These are phyloP conservation scores for Synergus japonicus DNA, from an alignment of 2,888 invertebrate species.

Conservation along the genomic window DNA sequence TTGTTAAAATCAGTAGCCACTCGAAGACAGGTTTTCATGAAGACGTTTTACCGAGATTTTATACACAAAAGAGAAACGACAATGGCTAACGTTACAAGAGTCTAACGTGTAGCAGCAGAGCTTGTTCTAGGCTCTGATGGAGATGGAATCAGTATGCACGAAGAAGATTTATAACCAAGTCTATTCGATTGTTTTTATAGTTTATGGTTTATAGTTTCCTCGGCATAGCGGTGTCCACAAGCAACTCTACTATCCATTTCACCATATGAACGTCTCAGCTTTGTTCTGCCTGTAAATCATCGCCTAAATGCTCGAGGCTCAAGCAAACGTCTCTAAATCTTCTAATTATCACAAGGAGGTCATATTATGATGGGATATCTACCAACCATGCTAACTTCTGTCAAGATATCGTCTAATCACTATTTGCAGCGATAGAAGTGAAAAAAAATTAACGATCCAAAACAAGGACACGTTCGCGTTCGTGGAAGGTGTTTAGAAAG, in stretches of 20 bases:
- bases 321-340: slow-evolving; percentile 56
- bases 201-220: slow-evolving; percentile 65
- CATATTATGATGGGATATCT: not conserved
- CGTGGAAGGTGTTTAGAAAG: slow-evolving; percentile 38
- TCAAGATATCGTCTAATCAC: not conserved
- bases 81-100: slow-evolving; percentile 69
- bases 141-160: slow-evolving; percentile 25
- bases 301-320: slow-evolving; percentile 59
- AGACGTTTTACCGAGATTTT: slow-evolving; percentile 68
- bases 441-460: slow-evolving; percentile 35
- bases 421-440: not conserved
- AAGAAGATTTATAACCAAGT: slow-evolving; percentile 64
- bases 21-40: slow-evolving; percentile 53
- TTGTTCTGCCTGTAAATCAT: slow-evolving; percentile 62
- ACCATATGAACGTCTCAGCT: slow-evolving; percentile 28
- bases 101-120: slow-evolving; percentile 42
- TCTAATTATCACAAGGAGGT: slow-evolving; percentile 56
- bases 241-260: not conserved
- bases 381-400: not conserved
- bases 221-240: slow-evolving; percentile 53
- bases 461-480: slow-evolving; percentile 33
- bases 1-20: slow-evolving; percentile 35
- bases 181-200: slow-evolving; percentile 63
- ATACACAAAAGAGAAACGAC: slow-evolving; percentile 64
- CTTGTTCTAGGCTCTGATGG: slow-evolving; percentile 14